Evolutionary conservation across 2,797 vertebrate species (phyloP), one percentile per base, ranked within the genome.

Genomic region (Danio jaintianensis): DNA sequence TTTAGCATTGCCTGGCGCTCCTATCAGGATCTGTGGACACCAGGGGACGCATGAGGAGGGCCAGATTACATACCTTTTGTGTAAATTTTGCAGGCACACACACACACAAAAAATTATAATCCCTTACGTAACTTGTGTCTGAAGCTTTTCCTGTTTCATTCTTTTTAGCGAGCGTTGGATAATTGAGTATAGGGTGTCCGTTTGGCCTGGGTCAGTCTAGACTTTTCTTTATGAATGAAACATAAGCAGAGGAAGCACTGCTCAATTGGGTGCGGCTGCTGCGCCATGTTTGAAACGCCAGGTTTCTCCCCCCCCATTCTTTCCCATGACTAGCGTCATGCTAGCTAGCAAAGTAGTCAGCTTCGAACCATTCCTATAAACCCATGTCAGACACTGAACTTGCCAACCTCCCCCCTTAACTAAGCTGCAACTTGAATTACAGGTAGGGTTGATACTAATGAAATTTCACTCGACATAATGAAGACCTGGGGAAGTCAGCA

Each of bases 201-300:
- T 74, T 85, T 86, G 87, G 83, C 78, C 87, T 67, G 82, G 87
- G 87, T 81, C 83, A 81, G 89, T 88, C 88, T 89, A 90, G 86
- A 87, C 87, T 89, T 89, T 87, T 84, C 83, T 85, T 85, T 85
- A 79, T 88, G 75, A 91, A 90, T 88, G 89, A 89, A 89, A 92
- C 82, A 89, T 87, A 83, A 89, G 83, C 85, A 82, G 87, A 86
- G 85, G 74, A 42, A 78, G 88, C 77, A 75, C 69, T 81, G 80
- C 76, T 87, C 74, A 84, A 75, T 84, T 85, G 82, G 89, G 87
- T 89, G 89, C 85, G 89, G 88, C 85, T 72, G 78, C 52, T 61
- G 50, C 50, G 48, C 61, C 59, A 71, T 56, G 74, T 75, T 75
- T 59, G 69, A 70, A 45, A 80, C 72, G 7, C 53, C 36, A 75